phyloP scores from a whole-genome alignment of 2,797 vertebrate genomes.

The Diplodus sargus region DNA sequence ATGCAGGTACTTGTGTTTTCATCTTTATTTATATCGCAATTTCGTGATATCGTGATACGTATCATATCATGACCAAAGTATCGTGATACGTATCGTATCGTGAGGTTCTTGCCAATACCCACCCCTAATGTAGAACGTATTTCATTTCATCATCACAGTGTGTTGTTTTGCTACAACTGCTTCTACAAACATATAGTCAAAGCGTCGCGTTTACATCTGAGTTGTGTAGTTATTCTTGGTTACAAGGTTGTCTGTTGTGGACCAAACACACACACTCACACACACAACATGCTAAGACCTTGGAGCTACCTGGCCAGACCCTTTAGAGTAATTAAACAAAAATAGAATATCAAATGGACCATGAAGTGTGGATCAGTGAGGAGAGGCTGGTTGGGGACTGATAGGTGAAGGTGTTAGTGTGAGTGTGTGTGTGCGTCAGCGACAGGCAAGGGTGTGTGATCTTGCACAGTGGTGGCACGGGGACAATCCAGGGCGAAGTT shows the following conservation, averaged over 20 bases:
- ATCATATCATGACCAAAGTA: no score
- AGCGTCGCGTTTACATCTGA: background rate
- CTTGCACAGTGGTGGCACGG: conserved; percentile 15
- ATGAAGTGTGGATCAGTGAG: conserved; percentile 56
- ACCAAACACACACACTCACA: conserved; percentile 3
- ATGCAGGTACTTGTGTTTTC: no score
- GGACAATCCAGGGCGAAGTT: conserved; percentile 50
- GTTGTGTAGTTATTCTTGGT: no score
- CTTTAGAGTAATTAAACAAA: conserved; percentile 71
- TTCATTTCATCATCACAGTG: background rate
- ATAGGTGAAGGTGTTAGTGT: background rate
- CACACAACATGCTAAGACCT: conserved; percentile 24
- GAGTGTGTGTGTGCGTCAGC: no score
- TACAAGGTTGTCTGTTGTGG: background rate
- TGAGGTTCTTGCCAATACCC: no score
- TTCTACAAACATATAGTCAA: background rate
- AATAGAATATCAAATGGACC: conserved; percentile 69
- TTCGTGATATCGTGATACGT: no score
- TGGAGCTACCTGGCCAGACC: conserved; percentile 45
- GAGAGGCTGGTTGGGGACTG: conserved; percentile 32
- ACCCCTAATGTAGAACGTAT: no score
- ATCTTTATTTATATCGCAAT: no score
- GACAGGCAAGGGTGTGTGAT: background rate
- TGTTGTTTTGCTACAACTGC: background rate
- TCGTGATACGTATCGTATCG: no score